A percentile compares a stretch with the other conserved stretches of the same genome.
Conservation (phyloP, 2,113 vertebrate species). For the Malurus melanocephalus region DNA sequence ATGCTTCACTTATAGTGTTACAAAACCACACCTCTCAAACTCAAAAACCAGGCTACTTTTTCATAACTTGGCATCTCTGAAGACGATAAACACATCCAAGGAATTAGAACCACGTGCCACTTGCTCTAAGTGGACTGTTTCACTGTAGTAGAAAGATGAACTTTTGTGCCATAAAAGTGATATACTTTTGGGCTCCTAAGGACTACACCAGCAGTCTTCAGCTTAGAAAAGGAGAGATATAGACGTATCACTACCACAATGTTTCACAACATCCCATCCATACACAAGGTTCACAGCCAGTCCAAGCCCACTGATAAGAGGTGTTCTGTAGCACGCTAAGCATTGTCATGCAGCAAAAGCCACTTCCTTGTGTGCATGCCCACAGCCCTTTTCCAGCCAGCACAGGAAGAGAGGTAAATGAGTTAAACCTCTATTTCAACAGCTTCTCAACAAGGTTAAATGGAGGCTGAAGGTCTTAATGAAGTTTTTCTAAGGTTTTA, state of each 20-base stretch:
- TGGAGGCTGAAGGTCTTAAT: background rate
- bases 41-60: background rate
- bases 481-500: background rate
- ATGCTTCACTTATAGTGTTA: background rate
- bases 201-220: background rate
- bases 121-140: background rate
- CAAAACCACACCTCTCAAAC: background rate
- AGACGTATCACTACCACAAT: background rate
- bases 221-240: background rate
- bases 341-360: background rate
- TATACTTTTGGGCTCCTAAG: background rate
- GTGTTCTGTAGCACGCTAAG: background rate
- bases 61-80: background rate
- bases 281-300: background rate
- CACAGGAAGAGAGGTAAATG: background rate
- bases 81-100: background rate
- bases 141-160: background rate
- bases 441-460: background rate
- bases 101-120: background rate
- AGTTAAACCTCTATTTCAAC: background rate
- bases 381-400: background rate
- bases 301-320: background rate
- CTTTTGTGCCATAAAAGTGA: background rate
- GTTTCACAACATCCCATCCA: background rate
- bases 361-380: accelerated